phyloP scores from a whole-genome alignment of 2,113 vertebrate genomes.

The Lagopus muta region DNA sequence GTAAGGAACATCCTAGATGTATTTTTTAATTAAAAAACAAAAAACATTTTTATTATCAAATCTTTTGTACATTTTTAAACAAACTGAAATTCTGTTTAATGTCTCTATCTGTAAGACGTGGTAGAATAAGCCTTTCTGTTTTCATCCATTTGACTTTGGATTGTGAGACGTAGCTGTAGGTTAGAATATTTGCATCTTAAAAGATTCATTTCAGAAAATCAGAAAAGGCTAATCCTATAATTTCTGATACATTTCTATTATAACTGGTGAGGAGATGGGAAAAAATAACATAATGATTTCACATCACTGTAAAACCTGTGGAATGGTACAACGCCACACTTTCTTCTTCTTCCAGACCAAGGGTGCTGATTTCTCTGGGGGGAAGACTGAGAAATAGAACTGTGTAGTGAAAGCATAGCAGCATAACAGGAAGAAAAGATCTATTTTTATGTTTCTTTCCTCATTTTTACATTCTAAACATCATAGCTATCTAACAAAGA shows the following conservation, averaged over 20 bases:
- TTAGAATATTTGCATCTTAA: neutral
- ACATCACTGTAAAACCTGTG: neutral
- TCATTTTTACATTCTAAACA: neutral
- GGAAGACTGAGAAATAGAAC: neutral
- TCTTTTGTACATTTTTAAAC: neutral
- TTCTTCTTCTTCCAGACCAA: neutral
- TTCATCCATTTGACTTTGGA: neutral
- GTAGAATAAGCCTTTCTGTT: neutral
- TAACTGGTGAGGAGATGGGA: neutral
- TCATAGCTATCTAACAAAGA: neutral
- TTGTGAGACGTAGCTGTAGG: neutral
- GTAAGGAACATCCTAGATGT: neutral
- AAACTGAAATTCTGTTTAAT: neutral
- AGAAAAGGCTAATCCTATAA: neutral
- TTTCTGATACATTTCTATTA: neutral
- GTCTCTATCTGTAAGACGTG: neutral
- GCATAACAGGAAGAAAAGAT: neutral
- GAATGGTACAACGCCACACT: fast-evolving
- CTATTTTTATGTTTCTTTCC: neutral
- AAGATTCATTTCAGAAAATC: neutral
- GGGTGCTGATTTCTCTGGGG: neutral
- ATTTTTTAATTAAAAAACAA: neutral
- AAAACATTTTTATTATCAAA: neutral
- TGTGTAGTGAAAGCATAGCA: neutral
- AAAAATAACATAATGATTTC: neutral